Percentiles rank a stretch among this genome's conserved stretches.
Conservation (phyloP, 2,888 invertebrate species). For the Nymphalis urticae region DNA sequence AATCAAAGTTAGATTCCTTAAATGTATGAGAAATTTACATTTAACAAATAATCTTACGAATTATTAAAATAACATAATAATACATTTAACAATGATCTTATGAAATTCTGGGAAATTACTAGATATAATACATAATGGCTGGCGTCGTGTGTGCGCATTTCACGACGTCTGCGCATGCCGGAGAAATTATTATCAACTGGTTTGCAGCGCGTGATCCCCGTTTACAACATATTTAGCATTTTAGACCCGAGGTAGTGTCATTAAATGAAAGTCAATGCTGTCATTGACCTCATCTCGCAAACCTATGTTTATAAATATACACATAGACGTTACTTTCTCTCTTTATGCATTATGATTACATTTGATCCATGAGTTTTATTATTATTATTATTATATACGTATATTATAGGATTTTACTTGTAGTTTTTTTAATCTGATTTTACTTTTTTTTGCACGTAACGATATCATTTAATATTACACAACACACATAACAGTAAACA, state of each 20-base stretch:
- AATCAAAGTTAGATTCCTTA: too few species aligned
- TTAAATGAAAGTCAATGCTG: constrained; percentile 58
- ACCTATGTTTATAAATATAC: constrained; percentile 39
- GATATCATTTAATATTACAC: too few species aligned
- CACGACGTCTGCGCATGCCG: constrained; percentile 33
- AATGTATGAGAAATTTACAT: too few species aligned
- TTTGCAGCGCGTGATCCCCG: constrained; percentile 39
- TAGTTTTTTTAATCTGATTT: not conserved
- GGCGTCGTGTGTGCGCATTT: constrained; percentile 20
- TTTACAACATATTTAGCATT: constrained; percentile 52
- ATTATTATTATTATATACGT: too few species aligned
- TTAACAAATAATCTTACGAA: too few species aligned
- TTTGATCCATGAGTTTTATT: too few species aligned
- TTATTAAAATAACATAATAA: too few species aligned
- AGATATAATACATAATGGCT: constrained; percentile 6
- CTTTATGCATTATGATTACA: not conserved
- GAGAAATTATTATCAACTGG: constrained; percentile 37
- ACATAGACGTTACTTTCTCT: constrained; percentile 45
- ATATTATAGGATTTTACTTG: constrained; percentile 26
- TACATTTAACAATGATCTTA: too few species aligned
- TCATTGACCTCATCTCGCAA: constrained; percentile 41
- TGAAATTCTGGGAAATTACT: not conserved
- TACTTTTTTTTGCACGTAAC: not conserved
- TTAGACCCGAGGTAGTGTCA: constrained; percentile 45
- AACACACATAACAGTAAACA: too few species aligned